Percentiles rank a stretch among this genome's conserved stretches.
These are phyloP conservation scores for Dipodomys stephensi DNA, from an alignment of 2,113 vertebrate species.

Conservation along the genomic window DNA sequence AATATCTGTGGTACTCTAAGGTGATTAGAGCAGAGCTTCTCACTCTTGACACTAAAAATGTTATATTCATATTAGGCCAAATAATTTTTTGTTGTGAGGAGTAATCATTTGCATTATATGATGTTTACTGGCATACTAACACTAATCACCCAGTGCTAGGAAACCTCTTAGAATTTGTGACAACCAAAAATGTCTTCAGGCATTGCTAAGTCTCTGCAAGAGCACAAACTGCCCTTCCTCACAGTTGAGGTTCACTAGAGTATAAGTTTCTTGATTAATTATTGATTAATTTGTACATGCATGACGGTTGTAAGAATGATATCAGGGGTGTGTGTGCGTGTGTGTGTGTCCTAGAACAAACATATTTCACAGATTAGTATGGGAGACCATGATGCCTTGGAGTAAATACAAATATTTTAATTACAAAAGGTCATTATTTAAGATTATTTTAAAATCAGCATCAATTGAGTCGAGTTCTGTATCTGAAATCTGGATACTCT, in stretches of 20 bases:
- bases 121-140: neutral
- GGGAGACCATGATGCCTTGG: neutral
- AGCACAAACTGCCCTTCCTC: neutral
- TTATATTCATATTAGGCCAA: neutral
- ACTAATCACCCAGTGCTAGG: neutral
- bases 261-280: neutral
- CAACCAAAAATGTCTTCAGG: neutral
- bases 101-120: neutral
- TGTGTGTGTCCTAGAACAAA: neutral
- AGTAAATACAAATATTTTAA: conserved; percentile 10
- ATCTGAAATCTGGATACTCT: neutral
- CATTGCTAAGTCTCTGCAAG: neutral
- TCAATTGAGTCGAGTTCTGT: conserved; percentile 19
- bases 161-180: neutral
- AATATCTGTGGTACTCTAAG: neutral
- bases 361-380: neutral
- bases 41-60: neutral
- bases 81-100: neutral
- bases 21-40: neutral
- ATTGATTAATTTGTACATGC: neutral
- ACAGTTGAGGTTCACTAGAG: neutral
- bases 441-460: neutral
- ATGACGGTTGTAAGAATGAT: neutral
- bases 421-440: neutral
- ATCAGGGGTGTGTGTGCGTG: neutral